Evolutionary conservation across 2,797 vertebrate species (phyloP).

Genomic region (Myiotriccus ornatus): DNA sequence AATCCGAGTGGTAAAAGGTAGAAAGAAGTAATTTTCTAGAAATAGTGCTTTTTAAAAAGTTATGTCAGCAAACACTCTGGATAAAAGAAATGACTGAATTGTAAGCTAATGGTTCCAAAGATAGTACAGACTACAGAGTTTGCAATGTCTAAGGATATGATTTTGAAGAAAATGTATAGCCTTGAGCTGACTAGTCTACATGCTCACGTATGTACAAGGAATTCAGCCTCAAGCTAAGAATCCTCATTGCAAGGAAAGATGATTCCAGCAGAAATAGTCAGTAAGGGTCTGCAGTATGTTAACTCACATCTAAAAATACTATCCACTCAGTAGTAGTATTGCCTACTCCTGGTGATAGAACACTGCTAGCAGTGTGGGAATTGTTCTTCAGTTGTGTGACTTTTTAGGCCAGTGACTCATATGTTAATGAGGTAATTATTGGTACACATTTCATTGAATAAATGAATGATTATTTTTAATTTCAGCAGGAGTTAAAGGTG

Average conservation of each 20-base stretch:
- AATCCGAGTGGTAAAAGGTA: constrained; percentile 51
- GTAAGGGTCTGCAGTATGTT: neutral
- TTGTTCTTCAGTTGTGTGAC: neutral
- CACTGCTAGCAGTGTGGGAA: neutral
- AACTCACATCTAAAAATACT: neutral
- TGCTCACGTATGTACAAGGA: neutral
- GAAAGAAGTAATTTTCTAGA: constrained; percentile 52
- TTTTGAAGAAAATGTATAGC: neutral
- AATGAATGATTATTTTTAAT: neutral
- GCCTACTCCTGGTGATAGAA: neutral
- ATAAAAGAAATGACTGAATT: constrained; percentile 12
- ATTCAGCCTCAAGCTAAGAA: neutral
- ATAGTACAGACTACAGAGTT: neutral
- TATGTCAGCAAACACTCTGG: constrained; percentile 4
- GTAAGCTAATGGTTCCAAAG: constrained; percentile 1
- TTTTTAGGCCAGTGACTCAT: neutral
- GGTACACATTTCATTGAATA: neutral
- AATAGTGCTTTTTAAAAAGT: constrained; percentile 26
- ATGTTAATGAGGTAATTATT: neutral
- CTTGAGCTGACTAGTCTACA: neutral
- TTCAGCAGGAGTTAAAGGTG: neutral
- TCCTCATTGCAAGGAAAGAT: neutral
- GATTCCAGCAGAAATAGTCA: neutral
- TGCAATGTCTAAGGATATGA: neutral
- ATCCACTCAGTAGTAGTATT: neutral